Base-by-base conservation (phyloP, 2,888 invertebrate species). In the Chalcis sispes region DNA sequence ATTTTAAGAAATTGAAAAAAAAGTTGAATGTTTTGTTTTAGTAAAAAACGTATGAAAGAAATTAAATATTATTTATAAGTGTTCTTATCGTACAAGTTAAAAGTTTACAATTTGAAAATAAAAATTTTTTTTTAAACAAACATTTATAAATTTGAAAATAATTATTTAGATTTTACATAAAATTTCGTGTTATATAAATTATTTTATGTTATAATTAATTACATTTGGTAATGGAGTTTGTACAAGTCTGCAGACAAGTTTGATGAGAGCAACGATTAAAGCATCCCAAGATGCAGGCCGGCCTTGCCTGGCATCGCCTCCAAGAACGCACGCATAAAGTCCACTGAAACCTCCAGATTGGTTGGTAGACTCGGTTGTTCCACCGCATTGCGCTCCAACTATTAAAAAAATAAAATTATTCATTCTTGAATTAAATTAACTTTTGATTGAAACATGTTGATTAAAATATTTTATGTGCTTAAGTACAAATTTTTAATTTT, bases 311-410 rank as follows among this genome's bases (percentile, higher is more conserved):
- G 91, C 89, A 82, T 92, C 93, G 0, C 92, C 91, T 0, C 94
- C 92, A 62, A 94, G 89, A 8, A 94, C 92, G 75, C 92, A 94
- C 1, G 95, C 94, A 89, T 95, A 94, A 80, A 95, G 90, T 74
- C 95, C 95, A 82, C 94, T 94, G 79, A 94, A 93, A 69, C 92
- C 91, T 79, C 92, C 92, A 32, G 91, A 89, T 72, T 91, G 90
- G 75, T 90, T 89, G 81, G 89, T 83, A 81, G 85, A 82, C 86
- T 88, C 85, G 81, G 88, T 82, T 82, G 88, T 86, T 8, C 88
- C 86, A n/a, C 85, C 87, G 42, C 88, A 89, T 66, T 87, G 85
- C 48, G 85, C 87, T n/a, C 87, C 88, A 62, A 85, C 87, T 87
- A n/a, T n/a, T 56, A 58, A 75, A 54, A 61, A 1, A 36, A 20